Percentiles rank a stretch among this genome's conserved stretches.
Evolutionary conservation across 2,113 vertebrate species (phyloP).

Genomic region (Pogonocichla stellata): DNA sequence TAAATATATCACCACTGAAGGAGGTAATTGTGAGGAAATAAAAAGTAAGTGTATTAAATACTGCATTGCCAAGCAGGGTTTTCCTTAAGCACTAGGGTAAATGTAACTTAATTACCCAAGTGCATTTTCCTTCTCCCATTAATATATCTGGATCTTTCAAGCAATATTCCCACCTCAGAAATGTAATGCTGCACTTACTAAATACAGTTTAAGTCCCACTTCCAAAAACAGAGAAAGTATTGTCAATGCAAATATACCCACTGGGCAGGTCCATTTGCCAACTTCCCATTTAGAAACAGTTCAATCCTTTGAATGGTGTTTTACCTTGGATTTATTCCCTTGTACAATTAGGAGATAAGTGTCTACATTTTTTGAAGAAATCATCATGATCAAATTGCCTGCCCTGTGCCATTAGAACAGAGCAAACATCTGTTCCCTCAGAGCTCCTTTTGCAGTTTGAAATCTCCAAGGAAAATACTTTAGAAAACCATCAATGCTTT

Average conservation of each 20-base stretch:
- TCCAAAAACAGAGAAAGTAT: background rate
- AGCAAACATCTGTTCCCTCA: background rate
- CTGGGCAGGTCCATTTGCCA: background rate
- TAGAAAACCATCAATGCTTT: background rate
- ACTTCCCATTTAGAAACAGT: background rate
- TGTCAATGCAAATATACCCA: background rate
- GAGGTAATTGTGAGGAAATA: background rate
- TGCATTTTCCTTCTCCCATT: background rate
- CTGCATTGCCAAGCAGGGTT: background rate
- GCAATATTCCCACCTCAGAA: background rate
- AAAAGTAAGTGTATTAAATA: background rate
- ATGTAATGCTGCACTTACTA: background rate
- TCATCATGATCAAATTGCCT: background rate
- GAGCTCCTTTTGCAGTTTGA: background rate
- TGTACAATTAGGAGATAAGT: background rate
- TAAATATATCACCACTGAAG: background rate
- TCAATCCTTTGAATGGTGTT: background rate
- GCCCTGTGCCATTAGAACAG: background rate
- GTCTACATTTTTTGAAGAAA: background rate
- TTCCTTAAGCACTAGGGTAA: background rate
- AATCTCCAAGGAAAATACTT: background rate
- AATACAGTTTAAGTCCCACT: background rate
- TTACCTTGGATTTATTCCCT: background rate
- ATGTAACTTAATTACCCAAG: background rate
- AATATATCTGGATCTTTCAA: background rate